Conservation (phyloP, 2,888 invertebrate genomes). For the Drosophila tanythrix region DNA sequence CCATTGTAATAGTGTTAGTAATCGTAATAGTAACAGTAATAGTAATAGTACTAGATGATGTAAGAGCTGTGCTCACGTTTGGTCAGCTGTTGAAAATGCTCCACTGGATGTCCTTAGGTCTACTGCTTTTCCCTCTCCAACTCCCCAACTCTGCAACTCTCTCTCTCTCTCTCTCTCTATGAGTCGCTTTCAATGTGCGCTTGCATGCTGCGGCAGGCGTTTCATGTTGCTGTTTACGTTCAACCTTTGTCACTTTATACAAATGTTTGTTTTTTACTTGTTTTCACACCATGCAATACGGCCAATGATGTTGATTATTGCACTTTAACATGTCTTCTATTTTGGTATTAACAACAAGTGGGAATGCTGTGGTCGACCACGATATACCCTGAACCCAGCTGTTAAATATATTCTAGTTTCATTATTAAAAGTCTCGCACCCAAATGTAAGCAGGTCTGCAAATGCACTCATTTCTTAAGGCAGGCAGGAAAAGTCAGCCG, state of each 20-base stretch:
- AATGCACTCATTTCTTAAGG: no score
- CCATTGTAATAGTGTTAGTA: background rate
- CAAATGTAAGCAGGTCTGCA: no score
- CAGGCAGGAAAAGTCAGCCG: no score
- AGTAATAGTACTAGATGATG: constrained; percentile 23
- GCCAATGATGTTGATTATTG: background rate
- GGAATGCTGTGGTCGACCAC: no score
- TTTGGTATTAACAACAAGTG: background rate
- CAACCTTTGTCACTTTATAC: constrained; percentile 20
- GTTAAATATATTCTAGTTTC: no score
- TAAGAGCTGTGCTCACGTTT: constrained; percentile 30
- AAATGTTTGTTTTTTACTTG: background rate
- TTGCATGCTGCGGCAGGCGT: constrained; percentile 1
- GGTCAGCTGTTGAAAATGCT: constrained; percentile 25
- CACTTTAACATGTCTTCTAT: background rate
- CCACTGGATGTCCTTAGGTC: constrained; percentile 26
- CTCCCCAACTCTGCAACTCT: no score
- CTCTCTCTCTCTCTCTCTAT: background rate
- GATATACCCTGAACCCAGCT: no score
- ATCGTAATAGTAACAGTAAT: background rate
- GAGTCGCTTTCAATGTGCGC: background rate
- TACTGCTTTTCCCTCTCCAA: constrained; percentile 4
- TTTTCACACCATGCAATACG: constrained; percentile 1
- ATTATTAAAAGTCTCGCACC: no score
- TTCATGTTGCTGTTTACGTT: constrained; percentile 21